phyloP scores from a whole-genome alignment of 2,797 vertebrate genomes.

The Silurus lanzhouensis region DNA sequence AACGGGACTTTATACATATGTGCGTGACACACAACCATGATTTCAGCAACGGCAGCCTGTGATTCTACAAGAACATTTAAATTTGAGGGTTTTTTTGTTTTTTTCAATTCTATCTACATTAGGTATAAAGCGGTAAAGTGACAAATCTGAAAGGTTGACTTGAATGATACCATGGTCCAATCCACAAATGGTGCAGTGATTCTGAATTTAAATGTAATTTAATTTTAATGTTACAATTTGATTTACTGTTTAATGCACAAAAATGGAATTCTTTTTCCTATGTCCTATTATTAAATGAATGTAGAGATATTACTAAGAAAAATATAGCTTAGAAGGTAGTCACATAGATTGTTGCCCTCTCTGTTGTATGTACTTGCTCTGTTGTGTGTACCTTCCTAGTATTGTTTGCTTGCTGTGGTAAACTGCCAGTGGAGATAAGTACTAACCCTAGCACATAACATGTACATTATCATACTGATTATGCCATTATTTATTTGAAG shows the following conservation, averaged over 20 bases:
- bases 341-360: neutral
- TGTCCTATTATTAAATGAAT: neutral
- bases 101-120: slow-evolving; percentile 6
- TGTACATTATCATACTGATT: neutral
- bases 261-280: neutral
- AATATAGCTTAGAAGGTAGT: neutral
- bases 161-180: neutral
- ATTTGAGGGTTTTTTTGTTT: neutral
- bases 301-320: neutral
- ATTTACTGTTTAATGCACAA: neutral
- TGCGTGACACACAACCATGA: neutral
- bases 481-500: neutral
- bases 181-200: neutral
- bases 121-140: neutral
- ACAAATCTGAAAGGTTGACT: neutral
- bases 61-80: neutral
- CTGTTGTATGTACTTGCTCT: neutral
- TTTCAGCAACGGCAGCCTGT: neutral
- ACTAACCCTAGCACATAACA: neutral
- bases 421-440: neutral
- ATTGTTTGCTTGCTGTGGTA: neutral
- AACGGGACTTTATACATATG: neutral
- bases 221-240: too few relatives aligned
- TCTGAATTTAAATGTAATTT: too few relatives aligned
- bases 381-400: neutral